A percentile compares a stretch with the other conserved stretches of the same genome.
Conservation (phyloP, 2,888 invertebrate species). For the Steromphala cineraria region DNA sequence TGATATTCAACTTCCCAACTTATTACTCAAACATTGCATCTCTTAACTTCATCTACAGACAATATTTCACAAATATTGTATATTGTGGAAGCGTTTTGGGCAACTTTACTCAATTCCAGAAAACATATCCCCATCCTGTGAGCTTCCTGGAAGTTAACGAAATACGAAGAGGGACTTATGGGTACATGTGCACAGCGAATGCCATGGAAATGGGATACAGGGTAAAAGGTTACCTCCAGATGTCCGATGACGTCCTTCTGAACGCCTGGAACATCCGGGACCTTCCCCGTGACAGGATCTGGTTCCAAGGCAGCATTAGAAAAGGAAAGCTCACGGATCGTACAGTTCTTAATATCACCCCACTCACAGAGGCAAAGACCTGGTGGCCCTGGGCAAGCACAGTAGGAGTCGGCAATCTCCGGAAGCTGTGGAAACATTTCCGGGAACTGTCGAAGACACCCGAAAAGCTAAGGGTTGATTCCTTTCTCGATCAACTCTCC, state of each 20-base stretch:
- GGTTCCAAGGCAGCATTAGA: no score
- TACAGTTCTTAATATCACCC: not conserved
- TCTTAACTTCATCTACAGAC: slow-evolving; percentile 15
- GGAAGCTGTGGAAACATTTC: not conserved
- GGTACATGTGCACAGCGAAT: not conserved
- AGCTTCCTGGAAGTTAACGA: slow-evolving; percentile 22
- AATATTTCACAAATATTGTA: slow-evolving; percentile 16
- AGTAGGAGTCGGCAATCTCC: not conserved
- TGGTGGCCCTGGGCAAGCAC: slow-evolving; percentile 8
- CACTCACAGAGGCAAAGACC: not conserved
- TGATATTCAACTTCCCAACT: slow-evolving; percentile 8
- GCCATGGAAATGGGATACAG: slow-evolving; percentile 22
- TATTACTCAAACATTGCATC: not conserved
- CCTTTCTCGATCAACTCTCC: not conserved
- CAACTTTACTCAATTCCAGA: not conserved
- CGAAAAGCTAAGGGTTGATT: not conserved
- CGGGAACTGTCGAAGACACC: not conserved
- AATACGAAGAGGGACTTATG: not conserved
- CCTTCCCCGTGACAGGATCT: slow-evolving; percentile 16
- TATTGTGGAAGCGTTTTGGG: slow-evolving; percentile 19
- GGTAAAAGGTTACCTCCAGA: slow-evolving; percentile 20
- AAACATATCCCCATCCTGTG: not conserved
- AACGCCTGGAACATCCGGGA: slow-evolving; percentile 23
- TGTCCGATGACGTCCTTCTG: no score
- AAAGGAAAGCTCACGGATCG: not conserved